Evolutionary conservation across 2,797 vertebrate genomes (phyloP), one percentile per base, ranked within the genome.

Genomic region (Fratercula arctica): DNA sequence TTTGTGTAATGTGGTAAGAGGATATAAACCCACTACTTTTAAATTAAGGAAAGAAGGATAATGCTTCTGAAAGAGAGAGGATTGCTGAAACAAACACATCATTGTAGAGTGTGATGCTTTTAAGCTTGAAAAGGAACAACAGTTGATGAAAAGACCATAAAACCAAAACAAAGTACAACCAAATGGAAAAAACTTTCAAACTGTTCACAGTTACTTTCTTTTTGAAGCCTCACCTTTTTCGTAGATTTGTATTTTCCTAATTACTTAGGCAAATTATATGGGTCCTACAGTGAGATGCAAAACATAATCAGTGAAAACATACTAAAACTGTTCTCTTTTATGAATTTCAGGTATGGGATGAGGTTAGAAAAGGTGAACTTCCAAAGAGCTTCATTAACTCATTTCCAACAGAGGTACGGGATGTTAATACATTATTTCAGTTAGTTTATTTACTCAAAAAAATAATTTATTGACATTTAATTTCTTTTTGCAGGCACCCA

Each of bases 381-480:
- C 31, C 88, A 75, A 0, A 29, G 18, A 0, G 0, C 20, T 97
- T 97, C 72, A 69, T 2, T 16, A 4, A 5, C 0, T 4, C 2
- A 16, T 97, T 97, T 95, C n/a, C 21, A 39, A 5, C n/a, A 87
- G 48, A 97, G 96, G 98, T 98, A 98, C 79, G 56, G 19, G 14
- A 57, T 68, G 87, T 91, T 35, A 76, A 81, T 54, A 88, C 14
- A 16, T 45, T 89, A 79, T n/a, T 94, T 94, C 51, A 18, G 16
- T 35, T 72, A 43, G 4, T 20, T 56, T 48, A 77, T 53, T 66
- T 85, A 68, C 6, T 39, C 3, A 37, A 51, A 67, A 96, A 92
- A 94, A 41, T 51, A 73, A 29, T 25, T 50, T 45, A 51, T 19
- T 92, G 25, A 78, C 41, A 39, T 23, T 51, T 95, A 41, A 50